phyloP scores from a whole-genome alignment of 2,797 vertebrate genomes.

The Leucoraja ocellata region DNA sequence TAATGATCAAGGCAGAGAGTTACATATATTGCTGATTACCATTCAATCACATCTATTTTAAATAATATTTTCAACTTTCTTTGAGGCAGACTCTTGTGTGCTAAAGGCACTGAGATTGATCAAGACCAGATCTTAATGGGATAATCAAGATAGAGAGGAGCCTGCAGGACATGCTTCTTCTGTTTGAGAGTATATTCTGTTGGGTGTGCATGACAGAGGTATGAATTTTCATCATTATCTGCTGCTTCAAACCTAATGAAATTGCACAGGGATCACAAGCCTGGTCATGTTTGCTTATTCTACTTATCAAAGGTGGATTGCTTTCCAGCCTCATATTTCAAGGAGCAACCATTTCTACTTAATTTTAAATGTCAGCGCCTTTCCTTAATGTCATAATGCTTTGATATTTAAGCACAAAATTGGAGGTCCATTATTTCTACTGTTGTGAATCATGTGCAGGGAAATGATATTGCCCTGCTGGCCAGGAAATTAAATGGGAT shows the following conservation, averaged over 20 bases:
- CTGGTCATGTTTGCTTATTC: slow-evolving; percentile 17
- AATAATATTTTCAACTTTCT: neutral
- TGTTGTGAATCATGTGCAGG: neutral
- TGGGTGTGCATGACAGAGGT: slow-evolving; percentile 12
- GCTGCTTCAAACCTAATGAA: slow-evolving; percentile 34
- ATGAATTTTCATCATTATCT: slow-evolving; percentile 26
- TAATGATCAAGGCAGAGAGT: neutral
- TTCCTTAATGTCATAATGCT: slow-evolving; percentile 30
- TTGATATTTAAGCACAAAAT: slow-evolving; percentile 26
- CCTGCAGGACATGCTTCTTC: neutral
- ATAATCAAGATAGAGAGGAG: neutral
- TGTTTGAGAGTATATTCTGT: neutral
- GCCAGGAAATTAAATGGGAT: neutral
- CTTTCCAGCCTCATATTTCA: slow-evolving; percentile 4
- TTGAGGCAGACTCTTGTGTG: neutral
- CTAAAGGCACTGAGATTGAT: neutral
- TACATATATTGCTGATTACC: neutral
- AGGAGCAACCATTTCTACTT: slow-evolving; percentile 19
- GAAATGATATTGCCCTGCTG: neutral
- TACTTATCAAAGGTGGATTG: slow-evolving; percentile 33
- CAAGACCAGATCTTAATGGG: neutral
- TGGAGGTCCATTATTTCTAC: slow-evolving; percentile 12
- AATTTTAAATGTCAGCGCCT: slow-evolving; percentile 29
- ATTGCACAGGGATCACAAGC: neutral
- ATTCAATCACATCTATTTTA: neutral